Base-by-base conservation (phyloP, 2,797 vertebrate species). In the Pseudotriccus pelzelni region DNA sequence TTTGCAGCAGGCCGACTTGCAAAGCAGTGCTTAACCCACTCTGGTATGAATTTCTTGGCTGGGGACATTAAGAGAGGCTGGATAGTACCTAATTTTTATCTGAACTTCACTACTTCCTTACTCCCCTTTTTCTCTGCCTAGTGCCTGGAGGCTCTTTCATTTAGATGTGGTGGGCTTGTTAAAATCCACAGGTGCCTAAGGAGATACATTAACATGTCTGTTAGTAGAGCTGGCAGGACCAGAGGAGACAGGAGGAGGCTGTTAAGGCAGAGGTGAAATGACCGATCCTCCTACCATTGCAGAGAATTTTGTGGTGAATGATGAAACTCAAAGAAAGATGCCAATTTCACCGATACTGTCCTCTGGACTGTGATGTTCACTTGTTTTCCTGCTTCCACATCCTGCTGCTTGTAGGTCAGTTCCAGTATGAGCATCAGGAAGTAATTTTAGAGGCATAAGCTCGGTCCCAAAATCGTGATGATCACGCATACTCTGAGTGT, bases 21-120 rank as follows among this genome's bases (percentile, higher is more conserved):
- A 99, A 99, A 97, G 99, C 99, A 2, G 98, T 99, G 77, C 99
- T 99, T 89, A 99, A 99, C 96, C 99, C 99, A 3, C 98, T 99
- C 37, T 99, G 99, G 99, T 99, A 98, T 97, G 98, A 67, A 53
- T 81, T 92, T 93, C 43, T 80, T 1, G 7, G 8, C 34, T 94
- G 62, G 70, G 60, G 50, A 12, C 62, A 27, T 63, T 92, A 32
- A 47, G 39, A 76, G 68, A 56, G 56, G 20, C 36, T 85, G 36
- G 4, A 21, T 27, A 30, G 5, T 9, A 8, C 21, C 7, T 76
- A 5, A 3, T 84, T 94, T 82, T 84, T 59, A 12, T 34, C n/a
- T 79, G 25, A 39, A 20, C 8, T 52, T 87, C 18, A 19, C 13
- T 76, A 0, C 24, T 89, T 88, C 32, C 59, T 66, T 66, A 15